phyloP scores from a whole-genome alignment of 2,113 vertebrate species.

The Passer montanus region DNA sequence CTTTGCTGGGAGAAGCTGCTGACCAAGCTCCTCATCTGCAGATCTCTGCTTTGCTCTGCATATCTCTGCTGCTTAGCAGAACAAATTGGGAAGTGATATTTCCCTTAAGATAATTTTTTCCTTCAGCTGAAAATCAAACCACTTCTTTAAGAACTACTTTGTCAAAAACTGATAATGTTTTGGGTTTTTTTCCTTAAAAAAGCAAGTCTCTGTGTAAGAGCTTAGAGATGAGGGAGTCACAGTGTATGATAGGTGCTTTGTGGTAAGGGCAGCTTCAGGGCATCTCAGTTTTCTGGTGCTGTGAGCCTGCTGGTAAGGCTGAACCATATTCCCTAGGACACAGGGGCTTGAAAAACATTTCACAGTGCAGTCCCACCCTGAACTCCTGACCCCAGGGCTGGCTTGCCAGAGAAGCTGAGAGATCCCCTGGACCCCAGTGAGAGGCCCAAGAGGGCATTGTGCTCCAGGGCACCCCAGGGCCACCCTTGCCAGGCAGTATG shows the following conservation, averaged over 20 bases:
- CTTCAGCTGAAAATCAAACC: background rate
- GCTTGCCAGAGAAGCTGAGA: background rate
- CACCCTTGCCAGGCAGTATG: background rate
- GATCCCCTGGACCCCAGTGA: background rate
- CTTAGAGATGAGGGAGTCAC: background rate
- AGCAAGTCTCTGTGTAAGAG: background rate
- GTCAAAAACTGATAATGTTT: background rate
- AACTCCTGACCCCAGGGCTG: fast-evolving
- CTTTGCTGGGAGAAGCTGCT: background rate
- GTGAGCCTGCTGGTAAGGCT: background rate
- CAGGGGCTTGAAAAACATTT: background rate
- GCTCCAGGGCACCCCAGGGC: too few relatives aligned
- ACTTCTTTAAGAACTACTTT: background rate
- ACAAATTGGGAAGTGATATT: background rate
- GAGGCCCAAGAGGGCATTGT: background rate
- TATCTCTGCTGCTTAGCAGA: background rate
- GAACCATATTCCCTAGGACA: background rate
- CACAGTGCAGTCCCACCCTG: background rate
- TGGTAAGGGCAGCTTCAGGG: background rate
- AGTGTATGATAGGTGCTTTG: background rate
- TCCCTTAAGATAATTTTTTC: background rate
- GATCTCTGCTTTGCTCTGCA: background rate
- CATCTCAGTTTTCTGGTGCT: background rate
- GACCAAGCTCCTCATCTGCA: background rate
- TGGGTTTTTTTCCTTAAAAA: background rate